phyloP scores from a whole-genome alignment of 2,797 vertebrate species.

The Argyrosomus regius region DNA sequence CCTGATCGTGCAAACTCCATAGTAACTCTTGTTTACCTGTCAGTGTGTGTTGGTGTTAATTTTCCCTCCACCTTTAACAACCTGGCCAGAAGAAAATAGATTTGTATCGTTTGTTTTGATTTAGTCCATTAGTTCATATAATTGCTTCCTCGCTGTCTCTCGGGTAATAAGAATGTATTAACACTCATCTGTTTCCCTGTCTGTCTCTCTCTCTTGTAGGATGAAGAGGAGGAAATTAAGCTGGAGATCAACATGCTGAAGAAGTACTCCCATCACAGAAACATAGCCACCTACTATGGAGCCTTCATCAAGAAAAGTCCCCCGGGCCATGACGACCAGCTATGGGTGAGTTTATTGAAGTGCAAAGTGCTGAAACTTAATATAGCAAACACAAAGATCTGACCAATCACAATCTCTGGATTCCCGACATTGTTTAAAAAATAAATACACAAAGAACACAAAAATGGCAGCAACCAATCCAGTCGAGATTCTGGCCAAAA shows the following conservation, averaged over 20 bases:
- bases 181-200: neutral
- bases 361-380: neutral
- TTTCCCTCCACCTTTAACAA: neutral
- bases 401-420: no score
- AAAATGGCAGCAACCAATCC: no score
- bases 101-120: slow-evolving; percentile 1
- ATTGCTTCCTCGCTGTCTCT: neutral
- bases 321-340: slow-evolving; percentile 96
- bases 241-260: slow-evolving; percentile 99
- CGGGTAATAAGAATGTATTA: neutral
- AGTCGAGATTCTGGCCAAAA: no score
- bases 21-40: neutral
- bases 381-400: neutral
- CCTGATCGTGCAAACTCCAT: neutral
- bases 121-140: slow-evolving; percentile 13
- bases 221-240: slow-evolving; percentile 97
- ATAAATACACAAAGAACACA: no score
- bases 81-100: neutral
- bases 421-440: neutral
- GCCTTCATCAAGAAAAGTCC: slow-evolving; percentile 99
- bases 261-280: slow-evolving; percentile 98
- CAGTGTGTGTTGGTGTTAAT: neutral
- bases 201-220: slow-evolving; percentile 56
- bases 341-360: slow-evolving; percentile 89
- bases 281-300: slow-evolving; percentile 98